Percentiles rank a stretch among this genome's conserved stretches.
Conservation (phyloP, 2,113 vertebrate species). For the pig (Sus scrofa) region T2T-Sscrofa CM000812.6:270911501-270912000, state of each 20-base stretch:
- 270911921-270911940: background rate
- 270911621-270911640: background rate
- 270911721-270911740: background rate
- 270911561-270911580: background rate
- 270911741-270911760: background rate
- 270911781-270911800: background rate
- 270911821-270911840: background rate
- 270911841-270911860: background rate
- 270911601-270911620: background rate
- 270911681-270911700: background rate
- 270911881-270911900: background rate
- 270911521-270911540: no score
- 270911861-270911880: background rate
- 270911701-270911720: background rate
- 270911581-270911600: background rate
- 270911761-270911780: background rate
- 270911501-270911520: no score
- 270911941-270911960: constrained; percentile 45
- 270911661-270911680: background rate
- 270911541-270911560: background rate
- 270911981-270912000: background rate
- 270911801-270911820: background rate
- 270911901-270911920: background rate
- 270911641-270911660: background rate
- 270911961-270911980: constrained; percentile 10